These are phyloP conservation scores for Drosophila formosana DNA, from an alignment of 2,888 invertebrate genomes.

Conservation along the genomic window DNA sequence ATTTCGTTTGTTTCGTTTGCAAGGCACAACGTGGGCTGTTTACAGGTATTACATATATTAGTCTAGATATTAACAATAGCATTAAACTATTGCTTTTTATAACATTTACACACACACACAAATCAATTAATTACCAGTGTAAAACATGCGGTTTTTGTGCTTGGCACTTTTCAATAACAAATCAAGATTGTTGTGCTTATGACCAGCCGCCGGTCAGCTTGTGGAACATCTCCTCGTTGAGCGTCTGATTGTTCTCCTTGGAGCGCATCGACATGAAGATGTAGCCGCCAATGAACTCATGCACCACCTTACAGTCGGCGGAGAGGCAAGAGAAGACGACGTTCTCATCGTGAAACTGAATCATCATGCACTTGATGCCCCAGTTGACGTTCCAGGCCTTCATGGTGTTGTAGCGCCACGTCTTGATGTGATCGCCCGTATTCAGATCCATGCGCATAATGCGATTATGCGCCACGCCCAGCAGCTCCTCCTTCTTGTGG, in stretches of 20 bases:
- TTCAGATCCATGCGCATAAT: slow-evolving; percentile 98
- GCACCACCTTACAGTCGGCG: slow-evolving; percentile 99
- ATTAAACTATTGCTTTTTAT: slow-evolving; percentile 15
- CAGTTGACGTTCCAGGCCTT: slow-evolving; percentile 99
- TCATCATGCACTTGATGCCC: slow-evolving; percentile 99
- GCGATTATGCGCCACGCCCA: slow-evolving; percentile 97
- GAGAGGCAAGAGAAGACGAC: slow-evolving; percentile 98
- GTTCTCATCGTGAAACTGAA: slow-evolving; percentile 98
- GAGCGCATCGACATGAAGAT: slow-evolving; percentile 99
- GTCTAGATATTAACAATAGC: slow-evolving; percentile 53
- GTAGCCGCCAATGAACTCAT: slow-evolving; percentile 99
- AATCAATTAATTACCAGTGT: slow-evolving; percentile 34
- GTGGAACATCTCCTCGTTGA: slow-evolving; percentile 99
- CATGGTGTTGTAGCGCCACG: slow-evolving; percentile 98
- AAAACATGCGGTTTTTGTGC: slow-evolving; percentile 73
- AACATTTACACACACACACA: slow-evolving; percentile 57
- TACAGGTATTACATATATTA: slow-evolving; percentile 47
- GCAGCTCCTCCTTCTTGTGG: slow-evolving; percentile 93
- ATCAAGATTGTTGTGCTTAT: slow-evolving; percentile 47
- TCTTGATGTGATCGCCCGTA: slow-evolving; percentile 97
- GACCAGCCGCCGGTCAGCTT: slow-evolving; percentile 98
- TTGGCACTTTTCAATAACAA: slow-evolving; percentile 63
- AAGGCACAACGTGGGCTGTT: slow-evolving; percentile 47
- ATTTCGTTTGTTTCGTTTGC: slow-evolving; percentile 4
- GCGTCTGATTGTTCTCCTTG: slow-evolving; percentile 97